Evolutionary conservation across 1,140 invertebrate genomes (phyloP).

Genomic region (Caenorhabditis inopinata): DNA sequence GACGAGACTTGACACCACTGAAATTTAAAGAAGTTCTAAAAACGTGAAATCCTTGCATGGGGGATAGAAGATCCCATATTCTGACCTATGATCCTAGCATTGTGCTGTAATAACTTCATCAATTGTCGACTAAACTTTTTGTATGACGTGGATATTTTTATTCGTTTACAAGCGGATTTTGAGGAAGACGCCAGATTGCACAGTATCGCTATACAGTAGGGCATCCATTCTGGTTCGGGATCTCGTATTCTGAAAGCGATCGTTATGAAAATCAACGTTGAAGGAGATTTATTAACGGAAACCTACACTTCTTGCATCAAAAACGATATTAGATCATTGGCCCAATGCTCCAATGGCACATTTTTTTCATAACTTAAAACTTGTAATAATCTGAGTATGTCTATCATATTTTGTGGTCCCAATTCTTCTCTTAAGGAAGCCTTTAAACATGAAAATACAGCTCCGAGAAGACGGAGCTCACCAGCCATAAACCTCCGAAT

Average conservation of each 20-base stretch:
- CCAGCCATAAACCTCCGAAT: constrained; percentile 38
- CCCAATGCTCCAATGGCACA: constrained; percentile 44
- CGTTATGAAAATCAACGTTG: no score
- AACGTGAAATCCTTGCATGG: no score
- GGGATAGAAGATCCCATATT: no score
- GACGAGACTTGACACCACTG: constrained; percentile 53
- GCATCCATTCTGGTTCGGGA: constrained; percentile 43
- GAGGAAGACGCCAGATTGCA: constrained; percentile 49
- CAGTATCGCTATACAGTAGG: constrained; percentile 46
- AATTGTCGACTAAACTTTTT: constrained; percentile 37
- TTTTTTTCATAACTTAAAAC: constrained; percentile 48
- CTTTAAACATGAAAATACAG: constrained; percentile 44
- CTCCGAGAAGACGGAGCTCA: constrained; percentile 29
- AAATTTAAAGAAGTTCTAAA: no score
- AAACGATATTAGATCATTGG: constrained; percentile 46
- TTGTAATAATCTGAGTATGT: constrained; percentile 49
- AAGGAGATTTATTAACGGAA: no score
- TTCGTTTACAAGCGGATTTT: constrained; percentile 45
- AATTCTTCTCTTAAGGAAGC: constrained; percentile 41
- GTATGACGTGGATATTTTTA: constrained; percentile 45
- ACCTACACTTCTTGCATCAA: constrained; percentile 45
- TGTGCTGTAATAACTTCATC: constrained; percentile 53
- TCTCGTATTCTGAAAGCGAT: constrained; percentile 34
- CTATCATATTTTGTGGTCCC: constrained; percentile 50
- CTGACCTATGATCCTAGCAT: neutral